A percentile compares a stretch with the other conserved stretches of the same genome.
Evolutionary conservation across 2,888 invertebrate species (phyloP).

Genomic region (Cerceris ruficornis): DNA sequence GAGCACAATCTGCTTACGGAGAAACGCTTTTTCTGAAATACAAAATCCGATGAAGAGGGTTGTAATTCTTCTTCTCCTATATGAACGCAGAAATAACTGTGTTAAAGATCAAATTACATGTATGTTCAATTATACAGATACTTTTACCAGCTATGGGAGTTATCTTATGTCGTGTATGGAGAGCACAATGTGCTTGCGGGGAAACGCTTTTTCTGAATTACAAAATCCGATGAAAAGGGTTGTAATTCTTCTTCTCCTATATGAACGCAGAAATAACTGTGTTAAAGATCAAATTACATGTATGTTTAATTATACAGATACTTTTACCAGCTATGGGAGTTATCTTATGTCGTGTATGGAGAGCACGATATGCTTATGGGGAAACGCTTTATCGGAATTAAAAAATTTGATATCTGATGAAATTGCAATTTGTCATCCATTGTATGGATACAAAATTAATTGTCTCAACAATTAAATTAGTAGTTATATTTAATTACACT

Average conservation of each 20-base stretch:
- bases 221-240: slow-evolving; percentile 19
- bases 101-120: too few species aligned
- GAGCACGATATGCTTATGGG: slow-evolving; percentile 6
- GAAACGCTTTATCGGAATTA: slow-evolving; percentile 22
- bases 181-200: background rate
- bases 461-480: background rate
- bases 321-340: slow-evolving; percentile 8
- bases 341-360: background rate
- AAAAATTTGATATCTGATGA: slow-evolving; percentile 27
- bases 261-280: background rate
- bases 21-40: slow-evolving; percentile 21
- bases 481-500: too few species aligned
- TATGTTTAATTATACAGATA: background rate
- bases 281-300: background rate
- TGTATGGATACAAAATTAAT: background rate
- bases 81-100: background rate
- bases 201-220: slow-evolving; percentile 22
- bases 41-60: slow-evolving; percentile 20
- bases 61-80: background rate
- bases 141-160: too few species aligned
- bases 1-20: background rate
- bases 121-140: too few species aligned
- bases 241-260: background rate
- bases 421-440: background rate
- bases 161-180: background rate